phyloP scores from a whole-genome alignment of 2,113 vertebrate genomes.

The Charadrius vociferus region DNA sequence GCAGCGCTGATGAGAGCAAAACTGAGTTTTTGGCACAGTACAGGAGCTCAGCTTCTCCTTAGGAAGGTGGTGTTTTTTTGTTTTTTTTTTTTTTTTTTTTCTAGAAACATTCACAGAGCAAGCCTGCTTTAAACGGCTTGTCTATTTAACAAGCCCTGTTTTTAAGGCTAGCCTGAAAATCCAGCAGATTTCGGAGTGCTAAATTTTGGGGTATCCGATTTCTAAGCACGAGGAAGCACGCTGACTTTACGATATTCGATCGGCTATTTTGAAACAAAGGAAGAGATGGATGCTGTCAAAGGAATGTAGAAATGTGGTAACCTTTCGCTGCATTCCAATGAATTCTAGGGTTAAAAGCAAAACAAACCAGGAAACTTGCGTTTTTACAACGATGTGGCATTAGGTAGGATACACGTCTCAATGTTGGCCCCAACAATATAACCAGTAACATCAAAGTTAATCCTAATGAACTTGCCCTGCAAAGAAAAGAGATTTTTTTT shows the following conservation, averaged over 20 bases:
- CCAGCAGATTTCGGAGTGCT: not conserved
- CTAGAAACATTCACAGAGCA: not conserved
- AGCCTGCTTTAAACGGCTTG: not conserved
- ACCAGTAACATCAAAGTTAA: constrained; percentile 98
- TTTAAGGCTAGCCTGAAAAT: not conserved
- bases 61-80: rapidly evolving
- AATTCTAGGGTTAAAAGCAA: not conserved
- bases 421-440: constrained; percentile 99
- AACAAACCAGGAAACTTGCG: not conserved
- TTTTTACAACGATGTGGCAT: not conserved
- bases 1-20: not conserved
- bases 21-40: not conserved
- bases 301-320: not conserved
- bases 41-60: not conserved
- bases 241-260: not conserved
- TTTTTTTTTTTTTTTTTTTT: rapidly evolving
- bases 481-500: not conserved
- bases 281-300: not conserved
- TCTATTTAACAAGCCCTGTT: not conserved
- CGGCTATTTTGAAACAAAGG: not conserved
- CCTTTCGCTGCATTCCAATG: not conserved
- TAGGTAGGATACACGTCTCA: constrained; percentile 96
- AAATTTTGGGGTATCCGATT: not conserved
- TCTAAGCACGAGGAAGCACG: rapidly evolving
- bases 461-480: constrained; percentile 98